A percentile compares a stretch with the other conserved stretches of the same genome.
phyloP scores from a whole-genome alignment of 2,113 vertebrate species.

The Phaethornis superciliosus region DNA sequence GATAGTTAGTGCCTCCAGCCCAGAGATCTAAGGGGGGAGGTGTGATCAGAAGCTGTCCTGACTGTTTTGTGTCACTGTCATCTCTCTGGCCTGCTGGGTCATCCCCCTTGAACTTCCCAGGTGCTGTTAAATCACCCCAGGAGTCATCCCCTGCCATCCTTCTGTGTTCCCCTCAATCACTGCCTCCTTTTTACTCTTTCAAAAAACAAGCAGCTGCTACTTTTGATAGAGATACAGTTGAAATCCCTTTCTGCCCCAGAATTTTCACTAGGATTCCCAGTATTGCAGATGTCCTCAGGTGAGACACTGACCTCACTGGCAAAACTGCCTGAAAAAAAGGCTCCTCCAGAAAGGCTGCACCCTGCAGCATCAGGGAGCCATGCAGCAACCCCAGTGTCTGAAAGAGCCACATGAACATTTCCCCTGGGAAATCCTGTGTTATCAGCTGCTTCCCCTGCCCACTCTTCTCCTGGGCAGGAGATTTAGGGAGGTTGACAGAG shows the following conservation, averaged over 20 bases:
- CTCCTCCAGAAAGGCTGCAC: background rate
- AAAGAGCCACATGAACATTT: background rate
- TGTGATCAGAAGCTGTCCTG: background rate
- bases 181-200: background rate
- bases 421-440: background rate
- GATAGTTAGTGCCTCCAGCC: background rate
- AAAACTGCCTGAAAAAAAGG: background rate
- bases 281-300: background rate
- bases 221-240: background rate
- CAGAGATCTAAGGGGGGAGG: fast-evolving
- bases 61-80: background rate
- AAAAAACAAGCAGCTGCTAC: background rate
- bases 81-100: background rate
- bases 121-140: background rate
- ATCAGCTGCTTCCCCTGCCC: background rate
- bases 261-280: background rate
- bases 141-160: background rate
- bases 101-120: background rate
- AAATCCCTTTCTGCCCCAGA: background rate
- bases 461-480: background rate
- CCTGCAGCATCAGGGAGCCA: background rate
- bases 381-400: background rate
- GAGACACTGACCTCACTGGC: background rate
- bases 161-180: background rate
- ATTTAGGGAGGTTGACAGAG: background rate